phyloP scores from a whole-genome alignment of 2,113 vertebrate genomes.

The Murina feae region DNA sequence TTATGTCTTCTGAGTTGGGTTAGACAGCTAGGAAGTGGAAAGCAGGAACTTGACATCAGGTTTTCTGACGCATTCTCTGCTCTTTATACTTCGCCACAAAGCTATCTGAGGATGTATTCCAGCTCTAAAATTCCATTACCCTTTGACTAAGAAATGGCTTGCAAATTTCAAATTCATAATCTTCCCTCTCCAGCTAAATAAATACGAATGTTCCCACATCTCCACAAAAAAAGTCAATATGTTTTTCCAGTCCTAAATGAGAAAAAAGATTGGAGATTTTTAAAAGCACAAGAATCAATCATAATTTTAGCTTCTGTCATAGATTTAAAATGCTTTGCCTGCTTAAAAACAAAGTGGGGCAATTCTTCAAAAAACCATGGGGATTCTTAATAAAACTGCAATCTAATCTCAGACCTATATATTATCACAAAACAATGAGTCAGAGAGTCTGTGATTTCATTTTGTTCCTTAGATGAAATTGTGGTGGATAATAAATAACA shows the following conservation, averaged over 20 bases:
- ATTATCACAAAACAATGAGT: conserved; percentile 39
- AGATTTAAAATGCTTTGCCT: conserved; percentile 54
- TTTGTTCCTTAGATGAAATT: neutral
- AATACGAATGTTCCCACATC: conserved; percentile 52
- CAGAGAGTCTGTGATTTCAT: neutral
- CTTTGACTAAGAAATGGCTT: conserved; percentile 61
- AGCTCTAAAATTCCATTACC: conserved; percentile 46
- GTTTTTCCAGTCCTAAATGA: conserved; percentile 65
- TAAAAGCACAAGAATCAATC: conserved; percentile 64
- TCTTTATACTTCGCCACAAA: conserved; percentile 41
- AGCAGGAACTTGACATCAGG: neutral
- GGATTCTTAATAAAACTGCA: conserved; percentile 48
- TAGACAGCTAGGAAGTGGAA: neutral
- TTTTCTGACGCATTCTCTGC: conserved; percentile 33
- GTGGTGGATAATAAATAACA: conserved; percentile 32
- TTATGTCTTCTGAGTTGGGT: neutral
- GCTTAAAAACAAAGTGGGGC: neutral
- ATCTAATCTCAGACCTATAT: conserved; percentile 24
- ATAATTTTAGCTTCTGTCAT: conserved; percentile 55
- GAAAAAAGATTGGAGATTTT: conserved; percentile 59
- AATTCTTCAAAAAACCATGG: conserved; percentile 45
- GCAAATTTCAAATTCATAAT: conserved; percentile 66
- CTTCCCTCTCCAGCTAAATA: conserved; percentile 64
- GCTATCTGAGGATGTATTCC: neutral
- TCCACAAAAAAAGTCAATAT: conserved; percentile 62